A percentile compares a stretch with the other conserved stretches of the same genome.
phyloP scores from a whole-genome alignment of 2,797 vertebrate species.

The Percopsis omiscomaycus region DNA sequence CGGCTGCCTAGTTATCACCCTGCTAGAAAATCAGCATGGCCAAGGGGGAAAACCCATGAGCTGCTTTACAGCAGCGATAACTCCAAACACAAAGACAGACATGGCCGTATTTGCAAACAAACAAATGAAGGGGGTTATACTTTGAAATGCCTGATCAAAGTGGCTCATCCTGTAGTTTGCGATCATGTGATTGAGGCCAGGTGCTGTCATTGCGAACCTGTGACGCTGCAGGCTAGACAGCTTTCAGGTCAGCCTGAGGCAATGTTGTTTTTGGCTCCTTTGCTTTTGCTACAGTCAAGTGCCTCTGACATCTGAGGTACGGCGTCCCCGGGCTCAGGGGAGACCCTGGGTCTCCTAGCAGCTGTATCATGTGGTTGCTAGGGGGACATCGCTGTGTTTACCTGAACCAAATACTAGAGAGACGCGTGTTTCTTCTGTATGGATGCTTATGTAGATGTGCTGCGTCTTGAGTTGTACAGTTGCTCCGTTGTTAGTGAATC shows the following conservation, averaged over 20 bases:
- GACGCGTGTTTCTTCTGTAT: no score
- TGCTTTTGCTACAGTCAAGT: conserved; percentile 1
- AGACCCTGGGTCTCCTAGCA: conserved; percentile 7
- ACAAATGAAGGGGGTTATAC: conserved; percentile 53
- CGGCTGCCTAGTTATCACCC: not conserved
- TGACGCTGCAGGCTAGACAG: not conserved
- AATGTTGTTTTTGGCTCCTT: not conserved
- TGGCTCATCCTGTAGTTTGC: not conserved
- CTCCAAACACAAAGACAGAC: conserved; percentile 10
- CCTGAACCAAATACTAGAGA: not conserved
- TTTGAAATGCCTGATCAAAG: conserved; percentile 59
- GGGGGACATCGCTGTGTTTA: not conserved
- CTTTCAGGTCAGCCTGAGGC: conserved; percentile 5
- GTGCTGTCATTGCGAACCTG: conserved; percentile 9
- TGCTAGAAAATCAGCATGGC: conserved; percentile 4
- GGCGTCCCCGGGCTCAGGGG: conserved; percentile 1
- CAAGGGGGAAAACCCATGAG: conserved; percentile 3
- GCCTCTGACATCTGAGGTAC: not conserved
- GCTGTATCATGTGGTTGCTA: conserved; percentile 19
- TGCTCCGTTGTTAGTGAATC: no score
- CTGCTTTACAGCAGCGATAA: not conserved
- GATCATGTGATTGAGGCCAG: conserved; percentile 19
- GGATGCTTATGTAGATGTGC: no score
- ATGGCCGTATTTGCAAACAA: conserved; percentile 50
- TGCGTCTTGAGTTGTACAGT: no score